A percentile compares a stretch with the other conserved stretches of the same genome.
Evolutionary conservation across 53 echinoderm and acorn worm genomes (phyloP).

Genomic region (Apostichopus leukothele): DNA sequence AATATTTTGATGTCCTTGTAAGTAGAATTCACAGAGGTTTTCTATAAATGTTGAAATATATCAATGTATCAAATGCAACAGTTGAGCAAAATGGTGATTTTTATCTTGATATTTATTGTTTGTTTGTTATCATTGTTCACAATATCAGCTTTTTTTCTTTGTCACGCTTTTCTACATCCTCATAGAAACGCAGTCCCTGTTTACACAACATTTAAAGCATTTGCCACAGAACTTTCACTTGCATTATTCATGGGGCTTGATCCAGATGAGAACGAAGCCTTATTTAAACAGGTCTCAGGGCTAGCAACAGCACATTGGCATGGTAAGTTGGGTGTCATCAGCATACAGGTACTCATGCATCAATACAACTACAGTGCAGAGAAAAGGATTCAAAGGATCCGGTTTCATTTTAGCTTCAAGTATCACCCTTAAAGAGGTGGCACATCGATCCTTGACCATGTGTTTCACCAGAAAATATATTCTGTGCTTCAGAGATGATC

Average conservation of each 20-base stretch:
- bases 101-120: neutral
- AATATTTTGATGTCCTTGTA: no score
- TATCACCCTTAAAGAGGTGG: no score
- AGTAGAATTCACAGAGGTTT: no score
- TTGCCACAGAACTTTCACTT: slow-evolving; percentile 91
- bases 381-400: no score
- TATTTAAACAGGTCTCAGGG: slow-evolving; percentile 60
- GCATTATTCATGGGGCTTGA: slow-evolving; percentile 83
- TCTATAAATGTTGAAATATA: neutral
- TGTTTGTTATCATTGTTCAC: neutral
- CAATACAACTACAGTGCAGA: no score
- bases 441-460: no score
- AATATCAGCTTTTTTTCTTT: neutral
- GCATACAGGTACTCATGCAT: no score
- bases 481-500: no score
- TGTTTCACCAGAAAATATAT: no score
- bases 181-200: slow-evolving; percentile 33
- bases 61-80: neutral
- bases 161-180: neutral
- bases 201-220: slow-evolving; percentile 77
- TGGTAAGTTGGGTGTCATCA: slow-evolving; percentile 53
- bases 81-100: neutral
- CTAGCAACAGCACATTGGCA: slow-evolving; percentile 96
- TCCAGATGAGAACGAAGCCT: slow-evolving; percentile 65
- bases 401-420: no score